Percentiles rank a stretch among this genome's conserved stretches.
These are phyloP conservation scores for Delichon dasypus DNA, from an alignment of 2,797 vertebrate genomes.

Conservation along the genomic window DNA sequence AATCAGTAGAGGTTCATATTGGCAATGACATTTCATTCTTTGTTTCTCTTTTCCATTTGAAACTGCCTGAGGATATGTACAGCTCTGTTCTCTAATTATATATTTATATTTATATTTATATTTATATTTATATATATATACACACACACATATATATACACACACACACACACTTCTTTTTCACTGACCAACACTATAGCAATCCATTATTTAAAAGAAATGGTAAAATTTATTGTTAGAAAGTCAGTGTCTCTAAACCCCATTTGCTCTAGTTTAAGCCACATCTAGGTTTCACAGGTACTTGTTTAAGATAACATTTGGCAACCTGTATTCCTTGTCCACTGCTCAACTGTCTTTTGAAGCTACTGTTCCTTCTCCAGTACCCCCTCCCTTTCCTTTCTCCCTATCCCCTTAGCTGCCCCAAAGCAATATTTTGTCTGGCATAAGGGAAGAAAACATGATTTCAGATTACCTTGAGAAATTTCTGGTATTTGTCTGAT, in stretches of 20 bases:
- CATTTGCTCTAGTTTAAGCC: not conserved
- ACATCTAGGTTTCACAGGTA: not conserved
- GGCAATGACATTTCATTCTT: slow-evolving; percentile 28
- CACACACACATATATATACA: no score
- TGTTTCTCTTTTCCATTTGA: slow-evolving; percentile 35
- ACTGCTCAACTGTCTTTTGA: not conserved
- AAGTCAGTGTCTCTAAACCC: not conserved
- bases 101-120: not conserved
- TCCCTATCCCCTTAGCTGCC: not conserved
- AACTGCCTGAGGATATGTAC: slow-evolving; percentile 18
- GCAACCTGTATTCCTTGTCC: not conserved
- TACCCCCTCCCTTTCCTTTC: not conserved
- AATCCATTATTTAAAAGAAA: slow-evolving; percentile 34
- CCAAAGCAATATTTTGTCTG: not conserved
- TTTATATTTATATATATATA: not conserved
- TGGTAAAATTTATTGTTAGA: not conserved
- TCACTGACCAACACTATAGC: not conserved
- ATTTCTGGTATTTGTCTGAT: not conserved
- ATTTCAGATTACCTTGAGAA: not conserved
- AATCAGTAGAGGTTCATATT: slow-evolving; percentile 34
- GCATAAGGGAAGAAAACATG: not conserved
- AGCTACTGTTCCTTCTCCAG: not conserved
- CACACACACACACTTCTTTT: not conserved
- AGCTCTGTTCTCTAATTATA: not conserved
- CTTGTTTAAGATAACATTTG: not conserved